A percentile compares a stretch with the other conserved stretches of the same genome.
These are phyloP conservation scores for Albula goreensis DNA, from an alignment of 2,113 vertebrate genomes.

Conservation along the genomic window DNA sequence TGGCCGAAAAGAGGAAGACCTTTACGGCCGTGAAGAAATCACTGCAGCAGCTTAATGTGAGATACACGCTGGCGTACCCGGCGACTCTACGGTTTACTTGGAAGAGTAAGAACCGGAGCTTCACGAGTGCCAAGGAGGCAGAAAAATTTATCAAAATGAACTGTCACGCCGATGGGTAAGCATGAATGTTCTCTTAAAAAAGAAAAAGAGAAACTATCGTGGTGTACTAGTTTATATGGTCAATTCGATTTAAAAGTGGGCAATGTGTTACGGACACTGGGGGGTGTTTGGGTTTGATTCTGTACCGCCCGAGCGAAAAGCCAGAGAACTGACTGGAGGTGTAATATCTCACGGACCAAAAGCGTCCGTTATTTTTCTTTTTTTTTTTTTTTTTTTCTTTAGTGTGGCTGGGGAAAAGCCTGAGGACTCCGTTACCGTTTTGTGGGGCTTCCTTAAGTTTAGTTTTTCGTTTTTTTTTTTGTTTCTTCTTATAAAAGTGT, in stretches of 20 bases:
- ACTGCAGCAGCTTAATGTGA: constrained; percentile 7
- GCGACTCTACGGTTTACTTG: background rate
- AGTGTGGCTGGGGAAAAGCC: too few relatives aligned
- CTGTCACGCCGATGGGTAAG: background rate
- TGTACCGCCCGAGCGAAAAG: background rate
- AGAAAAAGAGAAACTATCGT: too few relatives aligned
- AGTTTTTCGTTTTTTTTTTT: too few relatives aligned
- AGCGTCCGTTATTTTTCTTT: background rate
- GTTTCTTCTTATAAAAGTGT: too few relatives aligned
- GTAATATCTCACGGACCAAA: background rate
- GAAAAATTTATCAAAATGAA: background rate
- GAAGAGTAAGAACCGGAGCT: background rate
- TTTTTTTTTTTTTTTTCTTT: background rate
- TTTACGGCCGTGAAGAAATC: background rate
- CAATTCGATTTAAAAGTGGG: too few relatives aligned
- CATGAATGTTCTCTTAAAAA: too few relatives aligned
- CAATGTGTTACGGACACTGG: too few relatives aligned
- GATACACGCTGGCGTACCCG: constrained; percentile 20
- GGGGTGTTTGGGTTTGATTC: background rate
- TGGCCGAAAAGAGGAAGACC: background rate
- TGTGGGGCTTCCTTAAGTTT: too few relatives aligned
- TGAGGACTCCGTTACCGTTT: too few relatives aligned
- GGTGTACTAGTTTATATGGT: too few relatives aligned
- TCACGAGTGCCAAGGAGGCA: background rate
- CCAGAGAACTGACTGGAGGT: too few relatives aligned